Conservation (phyloP, 2,888 invertebrate species). For the Aphidius colemani region DNA sequence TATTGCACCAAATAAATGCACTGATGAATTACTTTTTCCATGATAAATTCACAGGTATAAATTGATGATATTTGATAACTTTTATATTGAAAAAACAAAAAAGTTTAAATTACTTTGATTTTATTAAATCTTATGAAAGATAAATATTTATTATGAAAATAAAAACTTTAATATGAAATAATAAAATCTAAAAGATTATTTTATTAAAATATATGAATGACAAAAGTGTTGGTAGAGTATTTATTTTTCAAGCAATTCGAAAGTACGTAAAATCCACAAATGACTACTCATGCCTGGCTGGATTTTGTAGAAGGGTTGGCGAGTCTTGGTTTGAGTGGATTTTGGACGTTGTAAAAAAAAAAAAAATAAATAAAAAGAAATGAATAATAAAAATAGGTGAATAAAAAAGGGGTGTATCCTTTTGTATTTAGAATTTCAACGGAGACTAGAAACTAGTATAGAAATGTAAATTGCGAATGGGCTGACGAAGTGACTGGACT, state of each 20-base stretch:
- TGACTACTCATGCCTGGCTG: conserved; percentile 26
- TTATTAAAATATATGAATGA: neutral
- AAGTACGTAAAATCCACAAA: conserved; percentile 22
- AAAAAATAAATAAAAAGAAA: conserved; percentile 27
- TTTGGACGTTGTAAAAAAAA: conserved; percentile 29
- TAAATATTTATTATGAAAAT: too few species aligned
- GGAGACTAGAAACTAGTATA: conserved; percentile 35
- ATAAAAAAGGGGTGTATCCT: conserved; percentile 60
- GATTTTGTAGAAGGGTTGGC: conserved; percentile 21
- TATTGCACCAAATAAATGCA: too few species aligned
- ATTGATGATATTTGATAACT: too few species aligned
- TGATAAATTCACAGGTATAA: too few species aligned
- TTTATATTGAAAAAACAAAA: neutral
- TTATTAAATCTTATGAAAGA: too few species aligned
- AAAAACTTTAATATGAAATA: too few species aligned
- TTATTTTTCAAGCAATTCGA: conserved; percentile 7
- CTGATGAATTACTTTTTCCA: too few species aligned
- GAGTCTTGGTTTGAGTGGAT: neutral
- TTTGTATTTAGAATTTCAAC: conserved; percentile 57
- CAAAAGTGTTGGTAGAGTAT: conserved; percentile 17
- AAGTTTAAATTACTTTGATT: neutral
- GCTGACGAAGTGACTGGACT: conserved; percentile 38
- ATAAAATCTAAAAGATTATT: too few species aligned
- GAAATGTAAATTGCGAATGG: conserved; percentile 34
- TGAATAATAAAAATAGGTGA: conserved; percentile 30